phyloP scores from a whole-genome alignment of 2,888 invertebrate species.

The Mystacides longicornis region DNA sequence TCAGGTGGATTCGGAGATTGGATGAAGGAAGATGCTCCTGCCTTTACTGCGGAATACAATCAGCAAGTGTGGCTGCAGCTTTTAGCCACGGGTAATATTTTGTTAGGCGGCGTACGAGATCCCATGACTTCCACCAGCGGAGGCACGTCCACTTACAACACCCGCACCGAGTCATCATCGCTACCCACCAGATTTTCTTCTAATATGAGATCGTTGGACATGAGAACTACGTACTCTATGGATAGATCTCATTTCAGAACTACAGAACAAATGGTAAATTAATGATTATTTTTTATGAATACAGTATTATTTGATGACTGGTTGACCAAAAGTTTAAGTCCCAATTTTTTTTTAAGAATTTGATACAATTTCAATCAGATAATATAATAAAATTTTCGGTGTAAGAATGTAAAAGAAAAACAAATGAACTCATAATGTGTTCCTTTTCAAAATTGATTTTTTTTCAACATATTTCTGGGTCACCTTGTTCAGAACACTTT shows the following conservation, averaged over 20 bases:
- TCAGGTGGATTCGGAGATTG: constrained; percentile 44
- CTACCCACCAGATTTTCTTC: not conserved
- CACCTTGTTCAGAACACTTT: too few relatives aligned
- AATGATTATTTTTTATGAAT: not conserved
- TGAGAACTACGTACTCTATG: constrained; percentile 1
- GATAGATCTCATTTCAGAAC: not conserved
- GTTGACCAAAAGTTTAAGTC: too few relatives aligned
- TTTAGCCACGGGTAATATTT: constrained; percentile 39
- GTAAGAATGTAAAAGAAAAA: too few relatives aligned
- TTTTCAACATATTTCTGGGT: too few relatives aligned
- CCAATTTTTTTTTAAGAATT: too few relatives aligned
- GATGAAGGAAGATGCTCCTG: constrained; percentile 44
- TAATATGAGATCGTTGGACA: not conserved
- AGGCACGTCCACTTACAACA: not conserved
- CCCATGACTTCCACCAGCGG: not conserved
- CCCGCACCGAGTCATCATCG: not conserved
- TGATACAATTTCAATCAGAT: too few relatives aligned
- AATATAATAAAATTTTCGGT: too few relatives aligned
- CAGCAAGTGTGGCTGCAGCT: constrained; percentile 44
- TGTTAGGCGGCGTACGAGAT: constrained; percentile 38
- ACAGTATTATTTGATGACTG: too few relatives aligned
- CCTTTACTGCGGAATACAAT: constrained; percentile 45
- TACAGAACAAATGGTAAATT: not conserved
- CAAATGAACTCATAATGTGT: too few relatives aligned
- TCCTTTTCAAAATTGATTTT: too few relatives aligned